phyloP scores from a whole-genome alignment of 2,888 invertebrate genomes.

The Eledona agricola region DNA sequence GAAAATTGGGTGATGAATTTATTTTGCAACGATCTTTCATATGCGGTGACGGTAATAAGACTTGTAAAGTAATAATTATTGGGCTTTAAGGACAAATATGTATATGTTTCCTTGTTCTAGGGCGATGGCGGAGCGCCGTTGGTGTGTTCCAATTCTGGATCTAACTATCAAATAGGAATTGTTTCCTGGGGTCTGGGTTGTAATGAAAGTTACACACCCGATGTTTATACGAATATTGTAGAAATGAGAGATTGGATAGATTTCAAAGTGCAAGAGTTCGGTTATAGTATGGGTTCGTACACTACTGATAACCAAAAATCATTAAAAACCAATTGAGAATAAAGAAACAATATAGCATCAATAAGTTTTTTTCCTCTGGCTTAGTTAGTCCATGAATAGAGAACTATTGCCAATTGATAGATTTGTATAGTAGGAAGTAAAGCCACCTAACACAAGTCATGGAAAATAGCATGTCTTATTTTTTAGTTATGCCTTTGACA shows the following conservation, averaged over 20 bases:
- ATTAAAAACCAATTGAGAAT: too few species aligned
- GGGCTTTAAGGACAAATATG: background rate
- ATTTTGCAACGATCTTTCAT: slow-evolving; percentile 75
- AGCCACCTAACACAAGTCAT: too few species aligned
- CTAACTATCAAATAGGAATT: slow-evolving; percentile 77
- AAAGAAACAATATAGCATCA: too few species aligned
- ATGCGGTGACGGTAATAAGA: slow-evolving; percentile 83
- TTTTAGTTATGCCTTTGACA: too few species aligned
- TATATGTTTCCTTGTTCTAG: slow-evolving; percentile 54
- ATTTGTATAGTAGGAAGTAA: too few species aligned
- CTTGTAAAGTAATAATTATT: slow-evolving; percentile 67
- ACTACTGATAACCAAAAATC: too few species aligned
- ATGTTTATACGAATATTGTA: slow-evolving; percentile 80
- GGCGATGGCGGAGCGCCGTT: slow-evolving; percentile 85
- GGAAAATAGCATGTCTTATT: too few species aligned
- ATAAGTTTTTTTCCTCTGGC: too few species aligned
- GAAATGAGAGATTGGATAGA: slow-evolving; percentile 79
- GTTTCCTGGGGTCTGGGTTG: slow-evolving; percentile 92
- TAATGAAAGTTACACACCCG: slow-evolving; percentile 74
- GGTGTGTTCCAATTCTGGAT: slow-evolving; percentile 70
- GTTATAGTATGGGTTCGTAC: slow-evolving; percentile 3
- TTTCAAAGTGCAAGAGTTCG: slow-evolving; percentile 62
- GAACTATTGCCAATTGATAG: too few species aligned
- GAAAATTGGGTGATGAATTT: slow-evolving; percentile 73
- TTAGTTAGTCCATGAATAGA: too few species aligned